A percentile compares a stretch with the other conserved stretches of the same genome.
Conservation (phyloP, 92 coral and sea anemone genomes). For the Parazoanthus swiftii region DNA sequence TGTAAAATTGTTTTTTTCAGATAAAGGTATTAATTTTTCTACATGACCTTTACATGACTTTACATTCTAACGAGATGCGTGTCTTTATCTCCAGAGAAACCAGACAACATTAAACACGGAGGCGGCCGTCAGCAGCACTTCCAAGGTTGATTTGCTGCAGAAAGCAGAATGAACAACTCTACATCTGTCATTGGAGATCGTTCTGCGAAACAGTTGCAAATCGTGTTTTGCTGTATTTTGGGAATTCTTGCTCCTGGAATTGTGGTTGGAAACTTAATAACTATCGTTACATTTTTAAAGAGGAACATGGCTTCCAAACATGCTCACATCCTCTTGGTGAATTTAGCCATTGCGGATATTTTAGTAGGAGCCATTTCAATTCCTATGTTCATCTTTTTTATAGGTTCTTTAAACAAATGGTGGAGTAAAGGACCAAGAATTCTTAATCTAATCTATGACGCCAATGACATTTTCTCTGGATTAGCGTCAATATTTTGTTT, state of each 20-base stretch:
- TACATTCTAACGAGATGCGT: no score
- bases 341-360: not conserved
- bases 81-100: no score
- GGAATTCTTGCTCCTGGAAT: not conserved
- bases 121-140: no score
- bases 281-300: not conserved
- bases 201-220: not conserved
- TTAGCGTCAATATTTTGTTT: slow-evolving; percentile 12
- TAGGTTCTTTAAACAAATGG: not conserved
- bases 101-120: no score
- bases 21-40: no score
- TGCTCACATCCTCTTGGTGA: slow-evolving; percentile 16
- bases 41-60: no score
- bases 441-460: not conserved
- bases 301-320: not conserved
- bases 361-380: slow-evolving; percentile 11
- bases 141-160: no score
- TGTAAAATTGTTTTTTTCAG: no score
- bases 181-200: not conserved
- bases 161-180: not conserved
- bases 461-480: slow-evolving; percentile 5
- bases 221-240: slow-evolving; percentile 21
- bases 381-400: slow-evolving; percentile 5
- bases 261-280: not conserved
- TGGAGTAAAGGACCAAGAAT: not conserved